Evolutionary conservation across 2,113 vertebrate species (phyloP), one percentile per base, ranked within the genome.

Genomic region (Daubentonia madagascariensis): DNA sequence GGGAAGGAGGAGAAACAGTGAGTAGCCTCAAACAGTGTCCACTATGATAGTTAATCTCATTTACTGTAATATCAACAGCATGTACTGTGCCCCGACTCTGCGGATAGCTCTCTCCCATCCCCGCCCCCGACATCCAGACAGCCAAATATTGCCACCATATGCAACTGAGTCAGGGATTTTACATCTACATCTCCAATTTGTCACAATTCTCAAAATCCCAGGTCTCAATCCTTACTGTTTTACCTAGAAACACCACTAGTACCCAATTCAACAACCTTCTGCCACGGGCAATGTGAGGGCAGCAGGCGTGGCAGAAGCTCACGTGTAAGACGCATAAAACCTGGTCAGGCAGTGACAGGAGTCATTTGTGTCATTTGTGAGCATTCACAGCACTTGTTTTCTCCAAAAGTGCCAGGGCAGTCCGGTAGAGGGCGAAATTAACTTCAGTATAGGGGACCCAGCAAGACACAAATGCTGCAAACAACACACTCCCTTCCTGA

Each of bases 391-490:
- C 17, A 1, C 1, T 3, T 43, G 16, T 52, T 52, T 68, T n/a
- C 52, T 22, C 85, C 43, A 70, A 18, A 86, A 59, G 43, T 86
- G 37, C 89, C 17, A 0, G 0, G 35, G 8, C 11, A 20, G 87
- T 54, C 68, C 96, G 86, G 91, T 75, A 97, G 95, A 78, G 89
- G 92, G 97, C 75, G n/a, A 16, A 70, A 37, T 28, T 7, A 28
- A 25, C 14, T 16, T 83, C 83, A 2, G 28, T 12, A 12, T 0
- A 6, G 68, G 12, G 28, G 30, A 9, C 43, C 32, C n/a, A 3
- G 88, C 91, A 28, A 9, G 48, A 73, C 35, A 8, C 65, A 40
- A 30, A 43, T 0, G 23, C 32, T 9, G 52, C 61, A 23, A 6
- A 87, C 0, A 2, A 1, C 48, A 28, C 0, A 0, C 28, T 59